These are phyloP conservation scores for Azemiops feae DNA, from an alignment of 2,113 vertebrate species.

Conservation along the genomic window DNA sequence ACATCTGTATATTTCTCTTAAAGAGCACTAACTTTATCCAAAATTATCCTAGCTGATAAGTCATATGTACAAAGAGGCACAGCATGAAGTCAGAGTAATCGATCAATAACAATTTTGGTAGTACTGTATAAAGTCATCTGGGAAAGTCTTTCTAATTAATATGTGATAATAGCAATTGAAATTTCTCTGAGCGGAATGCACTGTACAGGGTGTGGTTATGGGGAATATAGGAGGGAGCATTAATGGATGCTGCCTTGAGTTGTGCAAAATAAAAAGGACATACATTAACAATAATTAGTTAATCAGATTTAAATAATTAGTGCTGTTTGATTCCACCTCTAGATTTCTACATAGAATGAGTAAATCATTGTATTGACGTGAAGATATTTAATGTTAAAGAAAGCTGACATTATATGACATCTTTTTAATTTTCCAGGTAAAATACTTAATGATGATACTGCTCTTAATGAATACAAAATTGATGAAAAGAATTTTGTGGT, in stretches of 20 bases:
- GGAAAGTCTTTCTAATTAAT: background rate
- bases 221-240: background rate
- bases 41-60: background rate
- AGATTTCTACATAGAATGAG: background rate
- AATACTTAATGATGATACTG: constrained; percentile 92
- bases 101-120: background rate
- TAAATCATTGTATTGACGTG: background rate
- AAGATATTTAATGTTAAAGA: background rate
- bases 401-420: constrained; percentile 20
- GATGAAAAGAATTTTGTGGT: constrained; percentile 98
- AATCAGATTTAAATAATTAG: background rate
- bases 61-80: background rate
- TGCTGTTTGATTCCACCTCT: background rate
- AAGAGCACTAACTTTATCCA: background rate
- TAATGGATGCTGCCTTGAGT: background rate
- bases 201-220: background rate
- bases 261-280: background rate
- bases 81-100: background rate
- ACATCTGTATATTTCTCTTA: background rate
- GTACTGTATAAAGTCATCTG: background rate
- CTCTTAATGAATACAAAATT: constrained; percentile 96
- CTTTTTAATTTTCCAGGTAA: constrained; percentile 77
- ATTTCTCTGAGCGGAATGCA: background rate
- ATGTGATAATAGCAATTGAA: background rate
- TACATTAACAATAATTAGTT: background rate